Conservation (phyloP, 1,140 invertebrate genomes). For the Oryctes rhinoceros region DNA sequence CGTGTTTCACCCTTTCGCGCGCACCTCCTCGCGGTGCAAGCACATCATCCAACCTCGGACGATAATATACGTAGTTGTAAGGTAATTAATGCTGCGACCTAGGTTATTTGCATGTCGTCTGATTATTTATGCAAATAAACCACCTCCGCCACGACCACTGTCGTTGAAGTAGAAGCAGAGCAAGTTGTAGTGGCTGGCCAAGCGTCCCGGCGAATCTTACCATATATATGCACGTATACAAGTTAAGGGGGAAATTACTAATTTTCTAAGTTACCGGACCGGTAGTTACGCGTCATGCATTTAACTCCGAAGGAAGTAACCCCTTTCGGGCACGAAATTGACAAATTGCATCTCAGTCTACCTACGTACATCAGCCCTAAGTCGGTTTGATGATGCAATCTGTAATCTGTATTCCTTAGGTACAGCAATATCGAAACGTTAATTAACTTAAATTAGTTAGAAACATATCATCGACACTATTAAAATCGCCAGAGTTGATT, state of each 20-base stretch:
- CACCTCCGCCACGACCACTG: constrained; percentile 26
- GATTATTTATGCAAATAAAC: constrained; percentile 59
- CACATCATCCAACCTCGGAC: constrained; percentile 40
- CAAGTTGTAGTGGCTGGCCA: background rate
- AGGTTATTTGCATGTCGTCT: constrained; percentile 55
- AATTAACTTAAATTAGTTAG: no score
- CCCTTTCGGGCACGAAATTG: constrained; percentile 40
- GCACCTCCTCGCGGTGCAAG: background rate
- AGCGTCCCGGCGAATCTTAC: background rate
- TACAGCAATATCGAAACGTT: background rate
- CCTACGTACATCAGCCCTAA: background rate
- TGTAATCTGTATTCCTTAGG: constrained; percentile 25
- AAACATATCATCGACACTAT: no score
- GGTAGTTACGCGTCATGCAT: constrained; percentile 42
- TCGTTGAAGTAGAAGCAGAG: background rate
- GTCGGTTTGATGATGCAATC: constrained; percentile 32
- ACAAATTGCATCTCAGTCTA: constrained; percentile 24
- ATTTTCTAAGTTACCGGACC: constrained; percentile 53
- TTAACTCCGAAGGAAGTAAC: constrained; percentile 33
- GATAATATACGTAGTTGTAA: constrained; percentile 50
- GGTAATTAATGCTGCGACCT: constrained; percentile 57
- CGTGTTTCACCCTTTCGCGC: constrained; percentile 37
- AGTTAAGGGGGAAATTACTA: constrained; percentile 56
- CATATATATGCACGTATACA: constrained; percentile 32
- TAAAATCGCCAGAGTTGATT: no score